phyloP scores from a whole-genome alignment of 1,140 invertebrate species.

The Drosophila elegans region DNA sequence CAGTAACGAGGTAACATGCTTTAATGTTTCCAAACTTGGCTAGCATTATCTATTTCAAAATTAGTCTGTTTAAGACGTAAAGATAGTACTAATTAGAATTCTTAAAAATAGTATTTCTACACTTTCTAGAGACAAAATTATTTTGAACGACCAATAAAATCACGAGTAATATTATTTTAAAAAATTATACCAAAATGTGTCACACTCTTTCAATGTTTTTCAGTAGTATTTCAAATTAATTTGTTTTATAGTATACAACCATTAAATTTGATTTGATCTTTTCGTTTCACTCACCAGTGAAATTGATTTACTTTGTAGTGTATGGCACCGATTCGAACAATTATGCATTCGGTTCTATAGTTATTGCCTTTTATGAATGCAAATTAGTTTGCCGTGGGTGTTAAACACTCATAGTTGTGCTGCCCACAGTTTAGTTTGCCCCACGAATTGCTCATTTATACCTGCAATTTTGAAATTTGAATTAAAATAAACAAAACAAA shows the following conservation, averaged over 20 bases:
- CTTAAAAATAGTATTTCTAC: too few species aligned
- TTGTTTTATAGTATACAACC: slow-evolving; percentile 8
- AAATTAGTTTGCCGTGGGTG: slow-evolving; percentile 45
- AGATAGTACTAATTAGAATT: too few species aligned
- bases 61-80: too few species aligned
- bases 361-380: slow-evolving; percentile 48
- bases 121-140: too few species aligned
- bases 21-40: too few species aligned
- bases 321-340: slow-evolving; percentile 19
- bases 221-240: slow-evolving; percentile 10
- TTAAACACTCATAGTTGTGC: slow-evolving; percentile 33
- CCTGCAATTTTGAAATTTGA: slow-evolving; percentile 33
- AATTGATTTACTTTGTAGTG: slow-evolving; percentile 35
- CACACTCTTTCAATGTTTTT: not conserved
- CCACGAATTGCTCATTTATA: slow-evolving; percentile 30
- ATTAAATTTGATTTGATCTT: slow-evolving; percentile 28
- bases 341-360: slow-evolving; percentile 50
- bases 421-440: slow-evolving; percentile 26
- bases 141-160: too few species aligned
- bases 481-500: slow-evolving; percentile 32
- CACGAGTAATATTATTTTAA: too few species aligned
- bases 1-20: not conserved
- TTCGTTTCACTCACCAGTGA: slow-evolving; percentile 9
- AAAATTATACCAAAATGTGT: not conserved
- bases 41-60: too few species aligned